These are phyloP conservation scores for Drosophila tanythrix DNA, from an alignment of 2,888 invertebrate genomes.

Conservation along the genomic window DNA sequence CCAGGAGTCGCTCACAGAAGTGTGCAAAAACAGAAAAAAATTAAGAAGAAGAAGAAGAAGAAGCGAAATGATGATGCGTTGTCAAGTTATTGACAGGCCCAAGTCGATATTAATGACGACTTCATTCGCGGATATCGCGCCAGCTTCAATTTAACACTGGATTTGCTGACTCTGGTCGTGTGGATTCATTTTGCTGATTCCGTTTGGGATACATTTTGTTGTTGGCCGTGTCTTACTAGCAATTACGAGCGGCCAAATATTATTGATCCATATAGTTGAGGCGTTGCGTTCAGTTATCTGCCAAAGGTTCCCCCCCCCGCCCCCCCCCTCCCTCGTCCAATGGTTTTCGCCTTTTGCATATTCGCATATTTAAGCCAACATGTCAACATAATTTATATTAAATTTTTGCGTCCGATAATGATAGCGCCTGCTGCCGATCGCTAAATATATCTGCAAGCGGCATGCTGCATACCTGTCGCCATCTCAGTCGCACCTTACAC, in stretches of 20 bases:
- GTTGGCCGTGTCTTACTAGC: conserved; percentile 65
- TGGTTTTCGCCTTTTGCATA: not conserved
- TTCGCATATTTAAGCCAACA: conserved; percentile 78
- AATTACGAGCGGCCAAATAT: conserved; percentile 50
- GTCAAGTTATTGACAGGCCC: conserved; percentile 79
- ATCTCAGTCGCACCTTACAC: conserved; percentile 32
- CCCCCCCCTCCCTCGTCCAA: not conserved
- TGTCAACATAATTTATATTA: conserved; percentile 84
- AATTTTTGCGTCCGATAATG: conserved; percentile 82
- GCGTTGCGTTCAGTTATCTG: conserved; percentile 32
- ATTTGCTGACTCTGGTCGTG: not conserved
- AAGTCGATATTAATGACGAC: conserved; percentile 81
- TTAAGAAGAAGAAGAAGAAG: conserved; percentile 12
- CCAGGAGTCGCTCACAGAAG: conserved; percentile 54
- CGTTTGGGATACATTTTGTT: conserved; percentile 54
- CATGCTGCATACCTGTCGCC: conserved; percentile 18
- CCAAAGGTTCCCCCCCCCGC: not conserved
- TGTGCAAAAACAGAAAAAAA: conserved; percentile 29
- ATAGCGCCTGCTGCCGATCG: conserved; percentile 76
- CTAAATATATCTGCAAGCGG: conserved; percentile 46
- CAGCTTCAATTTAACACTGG: conserved; percentile 8
- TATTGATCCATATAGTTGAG: conserved; percentile 59
- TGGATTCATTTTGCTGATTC: conserved; percentile 20
- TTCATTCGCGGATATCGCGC: conserved; percentile 67
- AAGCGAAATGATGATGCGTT: conserved; percentile 72